phyloP scores from a whole-genome alignment of 2,888 invertebrate genomes.

The Empis livida region DNA sequence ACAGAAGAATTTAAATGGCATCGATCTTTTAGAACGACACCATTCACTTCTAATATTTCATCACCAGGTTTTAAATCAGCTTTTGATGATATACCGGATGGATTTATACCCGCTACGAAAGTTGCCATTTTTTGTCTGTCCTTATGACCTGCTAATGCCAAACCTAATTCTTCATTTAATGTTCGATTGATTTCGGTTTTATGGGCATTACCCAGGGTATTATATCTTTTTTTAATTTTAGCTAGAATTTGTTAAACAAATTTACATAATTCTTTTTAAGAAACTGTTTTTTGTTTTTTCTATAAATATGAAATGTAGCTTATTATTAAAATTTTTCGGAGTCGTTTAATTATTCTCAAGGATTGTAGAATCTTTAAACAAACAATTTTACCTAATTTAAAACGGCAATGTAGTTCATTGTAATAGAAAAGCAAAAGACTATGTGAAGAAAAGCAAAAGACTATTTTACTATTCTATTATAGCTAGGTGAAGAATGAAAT shows the following conservation, averaged over 20 bases:
- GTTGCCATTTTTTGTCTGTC: constrained; percentile 92
- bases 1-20: constrained; percentile 95
- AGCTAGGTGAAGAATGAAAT: too few species aligned
- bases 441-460: too few species aligned
- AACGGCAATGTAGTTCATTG: too few species aligned
- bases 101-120: constrained; percentile 90
- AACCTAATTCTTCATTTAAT: constrained; percentile 66
- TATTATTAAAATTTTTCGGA: too few species aligned
- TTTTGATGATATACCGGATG: constrained; percentile 66
- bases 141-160: constrained; percentile 87
- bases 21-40: constrained; percentile 81
- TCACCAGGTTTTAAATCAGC: constrained; percentile 79
- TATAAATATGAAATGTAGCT: too few species aligned
- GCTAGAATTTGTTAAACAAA: constrained; percentile 41
- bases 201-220: constrained; percentile 58
- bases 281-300: too few species aligned
- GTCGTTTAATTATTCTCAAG: too few species aligned
- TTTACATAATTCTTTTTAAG: too few species aligned
- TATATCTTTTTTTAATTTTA: constrained; percentile 89
- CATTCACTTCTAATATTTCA: constrained; percentile 93
- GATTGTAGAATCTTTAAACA: too few species aligned
- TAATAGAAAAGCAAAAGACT: too few species aligned
- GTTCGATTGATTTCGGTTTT: constrained; percentile 54
- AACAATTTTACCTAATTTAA: too few species aligned
- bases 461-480: too few species aligned